phyloP scores from a whole-genome alignment of 2,113 vertebrate species.

The Hippolais icterina region DNA sequence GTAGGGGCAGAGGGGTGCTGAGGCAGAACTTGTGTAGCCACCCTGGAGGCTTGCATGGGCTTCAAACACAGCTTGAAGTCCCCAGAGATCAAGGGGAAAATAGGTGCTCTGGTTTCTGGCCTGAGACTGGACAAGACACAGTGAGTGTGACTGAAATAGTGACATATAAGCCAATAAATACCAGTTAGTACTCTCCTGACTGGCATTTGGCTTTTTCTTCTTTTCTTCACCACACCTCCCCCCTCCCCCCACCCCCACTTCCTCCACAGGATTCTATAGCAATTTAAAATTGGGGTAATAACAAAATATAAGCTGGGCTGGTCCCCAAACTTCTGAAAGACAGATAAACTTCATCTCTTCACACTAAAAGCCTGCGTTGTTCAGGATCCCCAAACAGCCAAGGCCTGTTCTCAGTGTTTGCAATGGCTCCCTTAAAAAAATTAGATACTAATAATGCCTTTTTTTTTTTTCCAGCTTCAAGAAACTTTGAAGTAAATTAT shows the following conservation, averaged over 20 bases:
- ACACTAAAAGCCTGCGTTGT: background rate
- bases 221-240: background rate
- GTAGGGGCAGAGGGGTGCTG: background rate
- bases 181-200: background rate
- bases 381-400: background rate
- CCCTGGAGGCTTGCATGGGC: background rate
- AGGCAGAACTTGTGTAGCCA: background rate
- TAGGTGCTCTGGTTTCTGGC: background rate
- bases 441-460: background rate
- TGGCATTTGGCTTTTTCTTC: background rate
- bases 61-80: background rate
- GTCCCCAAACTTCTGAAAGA: background rate
- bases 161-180: background rate
- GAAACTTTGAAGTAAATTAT: background rate
- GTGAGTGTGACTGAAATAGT: background rate
- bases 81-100: background rate
- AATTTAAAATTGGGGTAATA: background rate
- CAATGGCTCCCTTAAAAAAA: background rate
- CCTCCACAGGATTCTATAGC: background rate
- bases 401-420: background rate
- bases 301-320: background rate
- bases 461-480: background rate
- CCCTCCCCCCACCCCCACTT: accelerated
- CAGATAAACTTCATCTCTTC: background rate
- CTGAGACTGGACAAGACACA: background rate